Evolutionary conservation across 1,140 invertebrate species (phyloP), one percentile per base, ranked within the genome.

Genomic region (Brachionus koreanus): DNA sequence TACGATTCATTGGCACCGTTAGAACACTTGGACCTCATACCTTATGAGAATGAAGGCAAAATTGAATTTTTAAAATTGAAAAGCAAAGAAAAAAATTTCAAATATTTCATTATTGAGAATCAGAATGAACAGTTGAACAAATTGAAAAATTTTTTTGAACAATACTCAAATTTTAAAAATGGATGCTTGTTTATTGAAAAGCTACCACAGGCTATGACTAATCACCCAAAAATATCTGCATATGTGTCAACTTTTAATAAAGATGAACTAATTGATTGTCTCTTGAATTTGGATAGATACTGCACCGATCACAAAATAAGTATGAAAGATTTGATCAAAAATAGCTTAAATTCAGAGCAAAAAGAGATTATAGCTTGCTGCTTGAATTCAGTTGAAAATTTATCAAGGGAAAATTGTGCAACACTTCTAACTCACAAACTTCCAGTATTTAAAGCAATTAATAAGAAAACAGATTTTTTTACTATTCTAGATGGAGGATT

Each of bases 141-240:
- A 46, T 25, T 46, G 46, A 74, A 74, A 13, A 29, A 0, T 49
- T 25, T 46, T 46, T 74, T 74, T 25, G 7, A 46, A 12, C 9
- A 49, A 13, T 10, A 23, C 5, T 25, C 16, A 23, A 74, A 46
- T 25, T 7, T 7, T 10, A 46, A 46, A 10, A 46, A 29, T 25
- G 69, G 69, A 46, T 74, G 69, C 25, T 25, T 46, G 6, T 74
- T 74, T 46, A 49, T 74, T 25, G 42, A 74, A 16, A 74, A 25
- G 13, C n/a, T 74, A 10, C 69, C 69, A 6, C 19, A 25, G 25
- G 39, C 39, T 29, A 25, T 74, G 12, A 23, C 10, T 19, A 74
- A 25, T 46, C 69, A 74, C 23, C 69, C 69, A 2, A 29, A 29
- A 49, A 74, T 74, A 74, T 29, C 12, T 3, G 12, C 43, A 6